Base-by-base conservation (phyloP, 2,797 vertebrate species). In the Karalla daura region DNA sequence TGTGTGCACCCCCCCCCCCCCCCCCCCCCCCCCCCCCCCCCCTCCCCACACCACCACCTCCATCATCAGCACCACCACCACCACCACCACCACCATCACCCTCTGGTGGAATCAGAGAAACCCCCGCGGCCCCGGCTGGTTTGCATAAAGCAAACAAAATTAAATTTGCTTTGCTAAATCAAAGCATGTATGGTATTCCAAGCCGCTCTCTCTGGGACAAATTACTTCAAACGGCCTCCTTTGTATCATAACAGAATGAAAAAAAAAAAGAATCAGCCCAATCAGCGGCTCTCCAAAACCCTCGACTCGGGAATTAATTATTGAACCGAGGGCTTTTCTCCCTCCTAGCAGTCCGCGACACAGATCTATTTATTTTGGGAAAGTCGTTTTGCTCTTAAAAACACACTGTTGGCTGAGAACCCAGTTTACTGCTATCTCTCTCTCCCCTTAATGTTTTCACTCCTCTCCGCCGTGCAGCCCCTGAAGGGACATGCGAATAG, bases 81-180 rank as follows among this genome's bases (percentile, higher is more conserved):
- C n/a, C n/a, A n/a, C n/a, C n/a, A n/a, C n/a, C n/a, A n/a, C n/a
- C n/a, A n/a, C n/a, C n/a, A n/a, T n/a, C n/a, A n/a, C 95, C 95
- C 95, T 89, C 87, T 88, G 82, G 87, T 90, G 86, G 87, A 92
- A 90, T 91, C 88, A 90, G 82, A 89, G 82, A 90, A 90, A 95
- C 92, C 95, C 96, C 95, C 94, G 82, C 93, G 95, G 95, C 95
- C 95, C 93, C 90, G 95, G 94, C 94, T 97, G 95, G 96, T 98
- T 98, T 99, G 96, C 96, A 98, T 98, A 99, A 98, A 98, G 96
- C 96, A 98, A 98, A 98, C 96, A 97, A 98, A 98, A 98, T 99
- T 98, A 96, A 96, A 98, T 98, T 98, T 98, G 97, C 96, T 98
- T 98, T 98, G 96, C 96, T 97, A 96, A 99, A 98, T 98, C 96